Evolutionary conservation across 2,888 invertebrate species (phyloP).

Genomic region (Tetramorium bicarinatum): DNA sequence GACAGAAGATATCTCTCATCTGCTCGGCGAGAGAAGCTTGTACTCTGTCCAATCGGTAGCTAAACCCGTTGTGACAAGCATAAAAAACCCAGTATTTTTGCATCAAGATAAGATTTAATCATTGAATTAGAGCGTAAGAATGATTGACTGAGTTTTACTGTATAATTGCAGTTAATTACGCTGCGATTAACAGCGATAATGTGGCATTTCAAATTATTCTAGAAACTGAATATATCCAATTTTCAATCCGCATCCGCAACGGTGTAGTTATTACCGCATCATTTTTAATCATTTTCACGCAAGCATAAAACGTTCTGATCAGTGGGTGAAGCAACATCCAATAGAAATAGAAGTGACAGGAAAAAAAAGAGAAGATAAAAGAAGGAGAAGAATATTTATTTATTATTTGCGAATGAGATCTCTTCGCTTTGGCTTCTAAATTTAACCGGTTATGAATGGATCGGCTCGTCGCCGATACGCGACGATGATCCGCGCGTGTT

Average conservation of each 20-base stretch:
- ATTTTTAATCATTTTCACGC: neutral
- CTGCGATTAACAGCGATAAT: neutral
- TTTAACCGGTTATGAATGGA: constrained; percentile 79
- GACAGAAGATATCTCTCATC: constrained; percentile 52
- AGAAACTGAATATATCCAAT: neutral
- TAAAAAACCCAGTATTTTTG: neutral
- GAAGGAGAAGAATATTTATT: constrained; percentile 56
- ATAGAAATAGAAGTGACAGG: constrained; percentile 35
- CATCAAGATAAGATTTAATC: constrained; percentile 6
- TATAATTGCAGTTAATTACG: neutral
- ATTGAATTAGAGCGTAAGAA: neutral
- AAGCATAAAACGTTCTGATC: neutral
- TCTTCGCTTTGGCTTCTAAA: constrained; percentile 70
- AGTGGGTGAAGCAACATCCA: constrained; percentile 61
- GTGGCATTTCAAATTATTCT: neutral
- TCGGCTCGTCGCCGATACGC: constrained; percentile 60
- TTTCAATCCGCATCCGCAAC: neutral
- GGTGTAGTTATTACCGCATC: neutral
- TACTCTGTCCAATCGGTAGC: neutral
- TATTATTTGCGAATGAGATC: constrained; percentile 72
- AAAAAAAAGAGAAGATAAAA: constrained; percentile 45
- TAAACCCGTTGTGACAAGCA: neutral
- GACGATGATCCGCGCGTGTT: constrained; percentile 54
- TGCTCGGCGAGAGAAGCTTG: constrained; percentile 5
- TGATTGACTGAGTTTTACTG: neutral